Evolutionary conservation across 2,113 vertebrate genomes (phyloP), one percentile per base, ranked within the genome.

Genomic region (Pomatorhinus ruficollis): DNA sequence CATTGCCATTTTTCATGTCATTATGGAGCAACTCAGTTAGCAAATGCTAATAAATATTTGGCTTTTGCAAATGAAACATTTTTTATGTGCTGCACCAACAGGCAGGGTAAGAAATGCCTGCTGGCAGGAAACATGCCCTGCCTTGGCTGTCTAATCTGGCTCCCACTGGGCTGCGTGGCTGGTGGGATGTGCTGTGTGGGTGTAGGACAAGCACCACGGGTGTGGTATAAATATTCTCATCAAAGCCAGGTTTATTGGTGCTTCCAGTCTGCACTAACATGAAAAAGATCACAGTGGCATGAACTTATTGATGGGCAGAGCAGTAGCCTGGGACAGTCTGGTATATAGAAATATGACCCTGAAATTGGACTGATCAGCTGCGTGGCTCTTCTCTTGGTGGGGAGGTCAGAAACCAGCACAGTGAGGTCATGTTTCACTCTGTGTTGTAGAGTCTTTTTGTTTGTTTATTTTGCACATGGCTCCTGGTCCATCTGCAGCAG

Each of bases 11-110:
- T 92, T 94, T 95, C 95, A 69, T 72, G 64, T 54, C 90, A 27
- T 68, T 91, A 63, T 56, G 70, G 92, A 81, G 63, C 63, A 83
- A 47, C 61, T 69, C 22, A 10, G 66, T 90, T 57, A 90, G 92
- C 70, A 93, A 96, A 91, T 24, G 56, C 80, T 84, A 64, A 95
- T 83, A 94, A 95, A 89, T 79, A 84, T 72, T 77, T 96, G 95
- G 72, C 37, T 86, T 69, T 71, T 75, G 85, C 61, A 77, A 90
- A 82, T 14, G 50, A 52, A 78, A 19, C 23, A 21, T 85, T 93
- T 24, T 40, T 87, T 57, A 75, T 47, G 49, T 68, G 85, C 79
- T 90, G 66, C 66, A 54, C 59, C 78, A 76, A 31, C 27, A 33
- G 57, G 65, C 88, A 85, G 74, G 39, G 85, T 54, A 59, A 42